A percentile compares a stretch with the other conserved stretches of the same genome.
phyloP scores from a whole-genome alignment of 2,888 invertebrate species.

The Cheilosia pagana region DNA sequence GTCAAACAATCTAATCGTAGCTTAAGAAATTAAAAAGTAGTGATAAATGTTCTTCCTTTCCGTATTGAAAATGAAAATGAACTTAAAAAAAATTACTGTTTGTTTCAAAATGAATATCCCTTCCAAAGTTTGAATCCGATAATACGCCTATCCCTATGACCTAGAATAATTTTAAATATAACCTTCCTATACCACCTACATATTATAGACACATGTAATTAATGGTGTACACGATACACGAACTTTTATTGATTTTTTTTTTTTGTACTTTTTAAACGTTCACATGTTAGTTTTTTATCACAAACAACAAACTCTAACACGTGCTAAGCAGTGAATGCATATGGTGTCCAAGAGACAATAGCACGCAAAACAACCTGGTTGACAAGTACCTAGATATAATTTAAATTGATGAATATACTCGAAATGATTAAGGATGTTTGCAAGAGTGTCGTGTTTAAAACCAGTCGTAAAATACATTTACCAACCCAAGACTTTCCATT shows the following conservation, averaged over 20 bases:
- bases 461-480: no score
- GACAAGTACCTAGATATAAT: no score
- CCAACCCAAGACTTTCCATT: no score
- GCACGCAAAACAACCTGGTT: no score
- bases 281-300: conserved; percentile 50
- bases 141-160: background rate
- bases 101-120: background rate
- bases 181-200: background rate
- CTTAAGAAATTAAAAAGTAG: no score
- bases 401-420: no score
- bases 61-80: no score
- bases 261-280: conserved; percentile 42
- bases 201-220: conserved; percentile 52
- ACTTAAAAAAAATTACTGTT: background rate
- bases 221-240: conserved; percentile 37
- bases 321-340: background rate
- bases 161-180: conserved; percentile 56
- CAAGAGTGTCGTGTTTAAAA: no score
- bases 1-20: no score
- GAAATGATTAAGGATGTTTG: no score
- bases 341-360: no score
- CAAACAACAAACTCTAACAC: conserved; percentile 17
- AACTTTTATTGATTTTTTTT: conserved; percentile 53
- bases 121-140: background rate
- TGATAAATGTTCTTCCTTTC: background rate